Evolutionary conservation across 2,797 vertebrate genomes (phyloP), one percentile per base, ranked within the genome.

Genomic region (Sandelia bainsii): DNA sequence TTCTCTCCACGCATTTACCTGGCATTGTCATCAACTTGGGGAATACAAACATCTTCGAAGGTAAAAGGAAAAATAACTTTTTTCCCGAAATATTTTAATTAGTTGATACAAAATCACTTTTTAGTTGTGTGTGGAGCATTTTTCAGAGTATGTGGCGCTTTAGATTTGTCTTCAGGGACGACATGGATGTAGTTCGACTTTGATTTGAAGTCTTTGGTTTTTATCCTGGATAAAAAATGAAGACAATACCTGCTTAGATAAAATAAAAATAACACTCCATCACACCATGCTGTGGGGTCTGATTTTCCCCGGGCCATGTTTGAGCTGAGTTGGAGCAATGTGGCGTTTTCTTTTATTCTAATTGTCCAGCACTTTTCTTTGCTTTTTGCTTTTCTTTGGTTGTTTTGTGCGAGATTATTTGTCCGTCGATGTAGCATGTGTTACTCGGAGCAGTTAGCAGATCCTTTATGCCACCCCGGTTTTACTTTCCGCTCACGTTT

Each of bases 401-500:
- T 27, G 65, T 58, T 44, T 22, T 11, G 22, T 52, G 39, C n/a
- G 45, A 42, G 39, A 51, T 12, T 50, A 9, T 53, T 65, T 63
- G 66, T 49, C 73, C 69, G 72, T 45, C 49, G 61, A 64, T 79
- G 52, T 50, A 49, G 65, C 34, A 54, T 75, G 80, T 77, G 79
- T 89, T 84, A 67, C 90, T 82, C 75, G 65, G 74, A 72, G 77
- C 76, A 73, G 81, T 81, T 70, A 63, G 77, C 75, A 56, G 83
- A 42, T 84, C 83, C 86, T 91, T 93, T 91, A 90, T 91, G 79
- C 87, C 76, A 48, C 53, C 76, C 72, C 88, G 76, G 90, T 87
- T 95, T 95, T 75, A 94, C 94, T 95, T 94, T 93, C 94, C 85
- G 58, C 93, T 95, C 94, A 95, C 94, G 94, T 95, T 92, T 91